Conservation (phyloP, 2,797 vertebrate genomes). For the Sebastiscus tertius region DNA sequence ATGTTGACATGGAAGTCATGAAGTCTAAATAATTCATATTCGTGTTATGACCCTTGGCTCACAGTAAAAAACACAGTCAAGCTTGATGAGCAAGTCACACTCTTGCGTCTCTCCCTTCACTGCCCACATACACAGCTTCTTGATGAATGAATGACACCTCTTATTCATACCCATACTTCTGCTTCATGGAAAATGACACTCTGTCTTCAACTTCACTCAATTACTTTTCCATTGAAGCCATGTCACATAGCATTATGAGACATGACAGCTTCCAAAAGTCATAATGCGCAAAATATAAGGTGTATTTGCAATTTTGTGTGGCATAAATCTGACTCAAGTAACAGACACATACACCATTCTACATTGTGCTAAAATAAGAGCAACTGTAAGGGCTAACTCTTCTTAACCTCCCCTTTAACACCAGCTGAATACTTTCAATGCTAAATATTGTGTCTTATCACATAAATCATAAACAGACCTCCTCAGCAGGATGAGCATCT, state of each 20-base stretch:
- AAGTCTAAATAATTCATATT: background rate
- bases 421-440: background rate
- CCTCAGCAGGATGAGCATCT: background rate
- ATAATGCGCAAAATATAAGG: background rate
- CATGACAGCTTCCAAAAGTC: background rate
- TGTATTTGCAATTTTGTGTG: background rate
- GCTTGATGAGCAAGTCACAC: background rate
- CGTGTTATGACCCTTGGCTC: background rate
- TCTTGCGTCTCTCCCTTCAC: background rate
- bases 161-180: background rate
- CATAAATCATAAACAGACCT: background rate
- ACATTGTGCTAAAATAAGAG: background rate
- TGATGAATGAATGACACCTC: constrained; percentile 4
- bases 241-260: background rate
- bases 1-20: background rate
- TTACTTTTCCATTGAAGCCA: background rate
- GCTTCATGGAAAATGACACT: constrained; percentile 5
- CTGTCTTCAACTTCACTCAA: background rate
- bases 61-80: background rate
- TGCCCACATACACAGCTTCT: background rate
- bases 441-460: background rate
- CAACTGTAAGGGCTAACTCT: too few relatives aligned
- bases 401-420: fast-evolving
- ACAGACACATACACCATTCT: background rate
- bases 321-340: background rate